Evolutionary conservation across 2,113 vertebrate species (phyloP).

Genomic region (Nycticebus coucang): DNA sequence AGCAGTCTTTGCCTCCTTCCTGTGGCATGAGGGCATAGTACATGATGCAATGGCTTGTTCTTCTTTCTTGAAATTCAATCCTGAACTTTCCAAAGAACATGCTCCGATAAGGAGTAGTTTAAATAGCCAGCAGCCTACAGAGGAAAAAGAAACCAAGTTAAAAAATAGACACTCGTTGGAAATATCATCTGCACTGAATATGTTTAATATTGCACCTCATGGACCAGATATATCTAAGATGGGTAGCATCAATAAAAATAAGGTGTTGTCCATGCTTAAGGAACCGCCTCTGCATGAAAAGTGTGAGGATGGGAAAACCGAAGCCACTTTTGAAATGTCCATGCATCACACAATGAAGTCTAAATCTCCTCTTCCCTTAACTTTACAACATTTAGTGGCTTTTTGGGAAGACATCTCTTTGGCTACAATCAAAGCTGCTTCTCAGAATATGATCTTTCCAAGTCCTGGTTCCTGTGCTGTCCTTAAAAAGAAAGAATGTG

Average conservation of each 20-base stretch:
- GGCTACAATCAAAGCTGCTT: slow-evolving; percentile 98
- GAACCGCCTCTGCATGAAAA: slow-evolving; percentile 97
- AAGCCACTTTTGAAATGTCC: slow-evolving; percentile 91
- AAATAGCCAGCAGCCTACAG: slow-evolving; percentile 90
- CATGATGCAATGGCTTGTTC: slow-evolving; percentile 99
- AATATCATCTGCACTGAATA: slow-evolving; percentile 98
- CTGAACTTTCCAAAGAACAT: slow-evolving; percentile 97
- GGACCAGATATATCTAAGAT: slow-evolving; percentile 99
- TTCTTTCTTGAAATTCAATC: slow-evolving; percentile 99
- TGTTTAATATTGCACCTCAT: slow-evolving; percentile 98
- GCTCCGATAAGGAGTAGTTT: slow-evolving; percentile 96
- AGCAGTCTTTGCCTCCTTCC: slow-evolving; percentile 96
- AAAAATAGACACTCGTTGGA: slow-evolving; percentile 99
- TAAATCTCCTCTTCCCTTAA: slow-evolving; percentile 95
- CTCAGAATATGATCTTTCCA: slow-evolving; percentile 99
- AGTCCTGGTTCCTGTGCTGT: slow-evolving; percentile 98
- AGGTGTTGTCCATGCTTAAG: slow-evolving; percentile 98
- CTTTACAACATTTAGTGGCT: slow-evolving; percentile 96
- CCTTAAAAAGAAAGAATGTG: slow-evolving; percentile 97
- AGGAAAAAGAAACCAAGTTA: slow-evolving; percentile 96
- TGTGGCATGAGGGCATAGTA: slow-evolving; percentile 99
- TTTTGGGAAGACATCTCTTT: slow-evolving; percentile 99
- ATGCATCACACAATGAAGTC: slow-evolving; percentile 89
- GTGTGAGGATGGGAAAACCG: slow-evolving; percentile 95
- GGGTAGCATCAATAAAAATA: slow-evolving; percentile 99